Base-by-base conservation (phyloP, 2,113 vertebrate species). In the Heliornis fulica region DNA sequence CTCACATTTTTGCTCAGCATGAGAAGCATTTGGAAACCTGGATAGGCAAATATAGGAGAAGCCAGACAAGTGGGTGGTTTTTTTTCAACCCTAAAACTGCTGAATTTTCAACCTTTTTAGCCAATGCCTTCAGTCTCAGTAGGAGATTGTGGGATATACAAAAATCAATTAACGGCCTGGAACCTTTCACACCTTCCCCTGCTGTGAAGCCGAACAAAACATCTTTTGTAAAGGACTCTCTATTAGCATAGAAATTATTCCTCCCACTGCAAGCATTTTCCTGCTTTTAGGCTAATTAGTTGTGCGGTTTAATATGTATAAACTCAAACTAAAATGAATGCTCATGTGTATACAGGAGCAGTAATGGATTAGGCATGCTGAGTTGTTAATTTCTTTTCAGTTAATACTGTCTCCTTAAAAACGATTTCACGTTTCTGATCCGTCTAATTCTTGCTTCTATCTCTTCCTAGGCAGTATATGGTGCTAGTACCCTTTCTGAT, bases 381-480 rank as follows among this genome's bases (percentile, higher is more conserved):
- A 48, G 76, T 79, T 82, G 45, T 68, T 93, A 32, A 90, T 79
- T 95, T 87, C 16, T 28, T 57, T 91, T 59, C 51, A 43, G 19
- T 71, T 90, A 57, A 34, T 45, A 43, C 19, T 20, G 11, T 89
- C 91, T 36, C 40, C 31, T 89, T 84, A 82, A 82, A 59, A 63
- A 85, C 4, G 4, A 4, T 72, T 87, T 31, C 53, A 68, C 31
- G 7, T 51, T 95, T 79, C 56, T 84, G 56, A 40, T 87, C 13
- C 54, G 77, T 48, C 41, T 56, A 7, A 78, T 69, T 41, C 57
- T 83, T 72, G 32, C 32, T 89, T 87, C 34, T 38, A 21, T 57
- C 40, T 61, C 11, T 86, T 78, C 25, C 25, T 86, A 98, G 98
- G 72, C 96, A 97, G 41, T 98, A 97, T 17, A 92, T 98, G 97